A percentile compares a stretch with the other conserved stretches of the same genome.
phyloP scores from a whole-genome alignment of 30 jellyfish, hydroid and myxozoan species.

The Mastigias papua region DNA sequence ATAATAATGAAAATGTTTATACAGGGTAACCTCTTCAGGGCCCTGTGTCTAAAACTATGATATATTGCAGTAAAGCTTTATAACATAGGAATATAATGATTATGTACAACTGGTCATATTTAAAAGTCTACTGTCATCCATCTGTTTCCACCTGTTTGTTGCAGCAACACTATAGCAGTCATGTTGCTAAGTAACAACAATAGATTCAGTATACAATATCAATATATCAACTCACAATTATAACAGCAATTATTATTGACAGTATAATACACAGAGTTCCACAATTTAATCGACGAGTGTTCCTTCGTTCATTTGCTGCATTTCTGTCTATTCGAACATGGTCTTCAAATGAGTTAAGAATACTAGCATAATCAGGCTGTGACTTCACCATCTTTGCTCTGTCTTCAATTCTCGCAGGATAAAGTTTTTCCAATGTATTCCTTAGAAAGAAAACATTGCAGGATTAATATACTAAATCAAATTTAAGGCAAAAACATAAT shows the following conservation, averaged over 20 bases:
- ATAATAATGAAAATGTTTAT: no score
- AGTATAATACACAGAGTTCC: constrained; percentile 51
- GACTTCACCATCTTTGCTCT: constrained; percentile 27
- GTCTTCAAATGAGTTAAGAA: constrained; percentile 64
- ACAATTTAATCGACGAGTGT: constrained; percentile 31
- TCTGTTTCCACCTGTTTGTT: no score
- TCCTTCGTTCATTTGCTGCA: constrained; percentile 24
- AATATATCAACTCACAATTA: constrained; percentile 78
- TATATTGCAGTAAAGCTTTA: no score
- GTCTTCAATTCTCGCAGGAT: constrained; percentile 54
- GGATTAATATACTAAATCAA: neutral
- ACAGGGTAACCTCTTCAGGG: no score
- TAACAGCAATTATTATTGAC: constrained; percentile 69
- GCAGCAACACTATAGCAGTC: no score
- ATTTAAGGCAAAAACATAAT: no score
- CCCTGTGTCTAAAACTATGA: no score
- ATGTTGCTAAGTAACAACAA: no score
- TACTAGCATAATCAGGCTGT: constrained; percentile 42
- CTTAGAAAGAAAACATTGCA: constrained; percentile 31
- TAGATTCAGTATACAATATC: no score
- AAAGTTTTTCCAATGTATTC: constrained; percentile 74
- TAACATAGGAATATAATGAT: no score
- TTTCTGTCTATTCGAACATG: constrained; percentile 52
- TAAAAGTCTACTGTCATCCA: no score
- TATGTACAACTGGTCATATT: no score